Evolutionary conservation across 1,140 invertebrate genomes (phyloP), one percentile per base, ranked within the genome.

Genomic region (Hetaerina americana): DNA sequence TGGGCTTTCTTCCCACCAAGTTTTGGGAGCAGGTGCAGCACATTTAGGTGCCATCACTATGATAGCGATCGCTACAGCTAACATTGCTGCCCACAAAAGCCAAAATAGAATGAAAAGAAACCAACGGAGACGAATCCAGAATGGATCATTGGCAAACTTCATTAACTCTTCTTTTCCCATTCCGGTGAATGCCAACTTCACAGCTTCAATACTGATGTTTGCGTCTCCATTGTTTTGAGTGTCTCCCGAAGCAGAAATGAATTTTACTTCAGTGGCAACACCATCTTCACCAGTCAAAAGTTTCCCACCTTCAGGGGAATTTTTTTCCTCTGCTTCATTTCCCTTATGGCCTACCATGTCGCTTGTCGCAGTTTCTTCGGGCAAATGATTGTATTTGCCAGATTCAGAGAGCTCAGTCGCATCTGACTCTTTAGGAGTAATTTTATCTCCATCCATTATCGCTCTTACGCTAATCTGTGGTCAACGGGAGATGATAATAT

Each of bases 91-190:
- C 94, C 94, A 97, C 29, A 92, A 77, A 18, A 90, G 73, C 94
- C 94, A 96, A 79, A 96, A 97, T 6, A 87, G 75, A 27, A 92
- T 82, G 78, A 96, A 96, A 70, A 96, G 85, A 74, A 88, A 84
- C 92, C 91, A 94, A 76, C 94, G 85, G 66, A 95, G 80, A 68
- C 88, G 86, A 27, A 95, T 85, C 94, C 94, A 97, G 78, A 95
- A 95, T 28, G 94, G 94, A 82, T 96, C 93, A 77, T 94, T 94
- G 0, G 92, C 92, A 77, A 89, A 93, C 80, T 94, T 94, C 90
- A 96, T 89, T 68, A 97, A 80, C 78, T 96, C 94, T 77, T 95
- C 93, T 80, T 96, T 96, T 5, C 88, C 89, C 84, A 97, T 88
- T 8, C 93, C 94, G 22, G 90, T 87, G 75, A 94, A 91, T 8